Evolutionary conservation across 1,140 invertebrate species (phyloP).

Genomic region (Frieseomelitta varia): DNA sequence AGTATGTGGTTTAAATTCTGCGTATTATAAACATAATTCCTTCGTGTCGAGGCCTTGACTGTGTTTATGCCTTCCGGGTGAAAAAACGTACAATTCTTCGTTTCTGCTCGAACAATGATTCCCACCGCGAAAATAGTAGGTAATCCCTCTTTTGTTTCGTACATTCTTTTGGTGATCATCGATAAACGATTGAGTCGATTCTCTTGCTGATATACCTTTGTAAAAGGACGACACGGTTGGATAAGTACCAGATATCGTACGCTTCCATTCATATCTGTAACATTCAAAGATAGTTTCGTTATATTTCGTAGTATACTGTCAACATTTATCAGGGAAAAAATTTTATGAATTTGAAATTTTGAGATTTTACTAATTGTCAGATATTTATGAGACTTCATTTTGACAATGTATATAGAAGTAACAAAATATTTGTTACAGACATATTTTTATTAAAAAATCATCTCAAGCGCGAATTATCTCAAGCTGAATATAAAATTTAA

Average conservation of each 20-base stretch:
- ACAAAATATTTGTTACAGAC: no score
- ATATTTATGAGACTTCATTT: no score
- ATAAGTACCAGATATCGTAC: constrained; percentile 55
- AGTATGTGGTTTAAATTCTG: not conserved
- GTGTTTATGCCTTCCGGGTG: constrained; percentile 58
- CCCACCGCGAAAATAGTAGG: constrained; percentile 50
- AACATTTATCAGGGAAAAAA: no score
- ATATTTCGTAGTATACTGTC: not conserved
- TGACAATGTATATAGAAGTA: no score
- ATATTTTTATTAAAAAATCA: not conserved
- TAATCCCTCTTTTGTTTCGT: constrained; percentile 35
- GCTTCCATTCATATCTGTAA: constrained; percentile 67
- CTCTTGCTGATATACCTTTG: constrained; percentile 55
- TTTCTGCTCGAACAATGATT: constrained; percentile 37
- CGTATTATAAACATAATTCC: constrained; percentile 61
- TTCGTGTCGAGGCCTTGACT: constrained; percentile 34
- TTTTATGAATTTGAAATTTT: no score
- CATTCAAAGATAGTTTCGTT: not conserved
- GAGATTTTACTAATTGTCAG: no score
- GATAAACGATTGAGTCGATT: constrained; percentile 43
- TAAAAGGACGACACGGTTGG: constrained; percentile 58
- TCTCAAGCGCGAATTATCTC: no score
- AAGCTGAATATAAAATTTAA: no score
- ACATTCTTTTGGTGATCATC: constrained; percentile 34
- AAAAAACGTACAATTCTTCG: constrained; percentile 65